phyloP scores from a whole-genome alignment of 53 echinoderm and acorn worm species.

The Holothuria scabra region DNA sequence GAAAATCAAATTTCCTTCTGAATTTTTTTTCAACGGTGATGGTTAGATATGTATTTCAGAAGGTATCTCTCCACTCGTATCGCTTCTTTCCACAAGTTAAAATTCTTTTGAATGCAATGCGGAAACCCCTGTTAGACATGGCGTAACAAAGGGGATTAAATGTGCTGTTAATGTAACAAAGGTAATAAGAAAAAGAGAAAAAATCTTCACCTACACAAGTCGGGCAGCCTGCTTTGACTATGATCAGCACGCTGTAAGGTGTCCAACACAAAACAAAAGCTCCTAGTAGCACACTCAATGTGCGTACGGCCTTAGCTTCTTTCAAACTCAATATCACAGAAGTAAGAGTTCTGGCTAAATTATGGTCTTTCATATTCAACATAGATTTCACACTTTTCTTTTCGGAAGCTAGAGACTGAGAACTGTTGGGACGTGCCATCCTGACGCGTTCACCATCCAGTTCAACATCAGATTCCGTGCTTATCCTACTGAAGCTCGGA shows the following conservation, averaged over 20 bases:
- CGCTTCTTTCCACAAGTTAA: slow-evolving; percentile 74
- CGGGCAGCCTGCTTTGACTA: slow-evolving; percentile 78
- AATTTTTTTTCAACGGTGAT: no score
- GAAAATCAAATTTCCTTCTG: no score
- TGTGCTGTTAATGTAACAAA: slow-evolving; percentile 96
- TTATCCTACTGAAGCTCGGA: slow-evolving; percentile 43
- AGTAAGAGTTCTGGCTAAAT: slow-evolving; percentile 79
- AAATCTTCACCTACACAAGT: slow-evolving; percentile 56
- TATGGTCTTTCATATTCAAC: slow-evolving; percentile 78
- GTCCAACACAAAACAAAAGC: slow-evolving; percentile 93
- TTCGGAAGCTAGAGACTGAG: slow-evolving; percentile 53
- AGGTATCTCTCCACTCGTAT: slow-evolving; percentile 75
- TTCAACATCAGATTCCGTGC: slow-evolving; percentile 56
- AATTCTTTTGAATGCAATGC: slow-evolving; percentile 87
- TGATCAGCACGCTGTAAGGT: slow-evolving; percentile 88
- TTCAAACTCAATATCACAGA: slow-evolving; percentile 77
- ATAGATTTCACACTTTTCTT: slow-evolving; percentile 60
- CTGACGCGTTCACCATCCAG: slow-evolving; percentile 55
- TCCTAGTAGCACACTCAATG: slow-evolving; percentile 86
- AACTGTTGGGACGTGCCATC: slow-evolving; percentile 62
- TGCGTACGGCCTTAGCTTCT: slow-evolving; percentile 90
- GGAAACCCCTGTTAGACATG: slow-evolving; percentile 84
- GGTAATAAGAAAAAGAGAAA: slow-evolving; percentile 80
- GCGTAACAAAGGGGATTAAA: slow-evolving; percentile 91
- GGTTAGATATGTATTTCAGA: slow-evolving; percentile 31